Conservation (phyloP, 2,888 invertebrate genomes). For the Acrobasis repandana region DNA sequence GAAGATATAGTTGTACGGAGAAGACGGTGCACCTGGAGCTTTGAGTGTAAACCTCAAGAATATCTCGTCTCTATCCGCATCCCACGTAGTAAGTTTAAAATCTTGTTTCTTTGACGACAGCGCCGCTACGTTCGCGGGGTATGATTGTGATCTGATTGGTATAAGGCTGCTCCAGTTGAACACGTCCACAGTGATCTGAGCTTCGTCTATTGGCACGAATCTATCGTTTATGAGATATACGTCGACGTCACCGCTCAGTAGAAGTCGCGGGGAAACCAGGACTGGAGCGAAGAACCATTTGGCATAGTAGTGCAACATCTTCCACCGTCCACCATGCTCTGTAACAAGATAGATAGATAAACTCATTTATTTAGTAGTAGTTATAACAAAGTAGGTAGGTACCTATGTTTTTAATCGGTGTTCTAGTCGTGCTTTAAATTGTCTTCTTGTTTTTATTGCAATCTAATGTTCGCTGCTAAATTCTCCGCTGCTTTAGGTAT, state of each 20-base stretch:
- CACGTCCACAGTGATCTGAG: conserved; percentile 79
- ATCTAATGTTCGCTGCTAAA: no score
- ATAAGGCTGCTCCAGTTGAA: conserved; percentile 82
- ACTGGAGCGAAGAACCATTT: conserved; percentile 92
- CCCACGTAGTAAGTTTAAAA: conserved; percentile 48
- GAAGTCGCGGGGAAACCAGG: conserved; percentile 84
- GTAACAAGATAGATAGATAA: no score
- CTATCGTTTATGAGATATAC: conserved; percentile 87
- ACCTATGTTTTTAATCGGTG: no score
- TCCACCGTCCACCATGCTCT: conserved; percentile 92
- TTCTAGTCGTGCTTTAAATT: no score
- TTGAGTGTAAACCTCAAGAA: conserved; percentile 79
- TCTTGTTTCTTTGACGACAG: conserved; percentile 56
- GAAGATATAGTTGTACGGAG: conserved; percentile 87
- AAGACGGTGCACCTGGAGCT: conserved; percentile 62
- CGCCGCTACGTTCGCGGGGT: conserved; percentile 46
- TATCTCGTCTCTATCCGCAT: conserved; percentile 48
- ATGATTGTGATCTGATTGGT: conserved; percentile 56
- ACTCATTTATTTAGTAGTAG: no score
- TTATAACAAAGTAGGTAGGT: no score
- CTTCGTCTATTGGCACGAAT: conserved; percentile 65
- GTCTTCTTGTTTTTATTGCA: no score
- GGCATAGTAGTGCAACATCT: conserved; percentile 95
- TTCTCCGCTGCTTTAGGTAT: no score
- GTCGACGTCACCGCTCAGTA: conserved; percentile 74